Conservation (phyloP, 2,113 vertebrate genomes). For the Cricetomys ansorgei region DNA sequence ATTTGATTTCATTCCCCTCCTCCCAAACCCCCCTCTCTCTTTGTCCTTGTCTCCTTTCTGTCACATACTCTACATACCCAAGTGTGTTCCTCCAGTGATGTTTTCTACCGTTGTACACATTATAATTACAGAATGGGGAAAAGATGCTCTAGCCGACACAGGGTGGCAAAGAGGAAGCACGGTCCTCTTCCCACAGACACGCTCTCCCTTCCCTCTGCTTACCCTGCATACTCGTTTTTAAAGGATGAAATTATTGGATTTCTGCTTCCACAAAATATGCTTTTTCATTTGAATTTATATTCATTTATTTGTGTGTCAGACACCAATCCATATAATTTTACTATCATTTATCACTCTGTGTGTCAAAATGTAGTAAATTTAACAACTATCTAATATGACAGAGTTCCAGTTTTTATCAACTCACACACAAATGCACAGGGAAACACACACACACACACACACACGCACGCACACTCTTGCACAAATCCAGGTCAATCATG, state of each 20-base stretch:
- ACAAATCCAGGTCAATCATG: background rate
- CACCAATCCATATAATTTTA: background rate
- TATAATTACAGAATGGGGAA: background rate
- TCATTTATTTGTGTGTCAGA: background rate
- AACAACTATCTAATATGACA: background rate
- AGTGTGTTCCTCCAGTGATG: background rate
- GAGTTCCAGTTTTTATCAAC: background rate
- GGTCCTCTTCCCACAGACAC: accelerated
- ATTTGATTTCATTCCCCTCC: background rate
- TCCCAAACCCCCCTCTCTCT: accelerated
- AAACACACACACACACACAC: background rate
- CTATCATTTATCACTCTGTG: background rate
- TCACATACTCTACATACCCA: background rate
- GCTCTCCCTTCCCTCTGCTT: accelerated
- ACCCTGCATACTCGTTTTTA: background rate
- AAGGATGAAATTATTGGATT: no score
- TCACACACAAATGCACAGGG: background rate
- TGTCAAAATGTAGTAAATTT: background rate
- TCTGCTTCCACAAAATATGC: background rate
- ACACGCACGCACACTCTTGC: background rate
- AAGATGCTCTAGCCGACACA: background rate
- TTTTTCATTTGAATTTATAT: background rate
- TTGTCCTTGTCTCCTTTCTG: background rate
- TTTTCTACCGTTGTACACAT: background rate
- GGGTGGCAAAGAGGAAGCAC: background rate